phyloP scores from a whole-genome alignment of 2,113 vertebrate species.

The Verasper variegatus region DNA sequence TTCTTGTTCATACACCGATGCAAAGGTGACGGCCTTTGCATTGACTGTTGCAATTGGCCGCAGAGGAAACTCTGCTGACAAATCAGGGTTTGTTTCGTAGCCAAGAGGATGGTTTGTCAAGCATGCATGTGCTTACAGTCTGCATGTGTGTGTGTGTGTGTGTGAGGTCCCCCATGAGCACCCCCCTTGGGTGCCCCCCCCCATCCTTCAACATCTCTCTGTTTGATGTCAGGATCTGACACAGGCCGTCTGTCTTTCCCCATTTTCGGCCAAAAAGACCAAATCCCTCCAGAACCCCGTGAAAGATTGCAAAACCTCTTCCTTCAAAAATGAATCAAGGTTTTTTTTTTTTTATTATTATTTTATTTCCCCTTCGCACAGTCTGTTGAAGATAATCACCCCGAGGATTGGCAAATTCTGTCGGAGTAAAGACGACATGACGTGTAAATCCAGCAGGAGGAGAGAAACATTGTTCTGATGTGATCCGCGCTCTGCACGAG shows the following conservation, averaged over 20 bases:
- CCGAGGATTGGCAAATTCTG: conserved; percentile 42
- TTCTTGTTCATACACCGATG: too few species aligned
- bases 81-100: too few species aligned
- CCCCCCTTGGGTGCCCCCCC: conserved; percentile 13
- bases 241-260: conserved; percentile 49
- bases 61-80: too few species aligned
- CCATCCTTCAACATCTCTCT: conserved; percentile 56
- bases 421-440: conserved; percentile 32
- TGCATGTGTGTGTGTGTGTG: background rate
- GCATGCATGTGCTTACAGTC: too few species aligned
- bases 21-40: too few species aligned
- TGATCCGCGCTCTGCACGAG: conserved; percentile 1
- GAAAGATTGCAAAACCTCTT: conserved; percentile 31
- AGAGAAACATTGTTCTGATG: conserved; percentile 2
- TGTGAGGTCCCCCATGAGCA: conserved; percentile 39
- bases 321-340: conserved; percentile 41
- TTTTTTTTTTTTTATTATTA: background rate
- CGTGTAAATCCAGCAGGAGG: conserved; percentile 18
- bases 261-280: conserved; percentile 38
- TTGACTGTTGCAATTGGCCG: too few species aligned
- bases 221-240: conserved; percentile 68
- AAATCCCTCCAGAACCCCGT: conserved; percentile 53
- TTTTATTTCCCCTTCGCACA: background rate
- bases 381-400: conserved; percentile 36
- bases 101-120: too few species aligned